Conservation (phyloP, 2,113 vertebrate species). For the Peromyscus polionotus region DNA sequence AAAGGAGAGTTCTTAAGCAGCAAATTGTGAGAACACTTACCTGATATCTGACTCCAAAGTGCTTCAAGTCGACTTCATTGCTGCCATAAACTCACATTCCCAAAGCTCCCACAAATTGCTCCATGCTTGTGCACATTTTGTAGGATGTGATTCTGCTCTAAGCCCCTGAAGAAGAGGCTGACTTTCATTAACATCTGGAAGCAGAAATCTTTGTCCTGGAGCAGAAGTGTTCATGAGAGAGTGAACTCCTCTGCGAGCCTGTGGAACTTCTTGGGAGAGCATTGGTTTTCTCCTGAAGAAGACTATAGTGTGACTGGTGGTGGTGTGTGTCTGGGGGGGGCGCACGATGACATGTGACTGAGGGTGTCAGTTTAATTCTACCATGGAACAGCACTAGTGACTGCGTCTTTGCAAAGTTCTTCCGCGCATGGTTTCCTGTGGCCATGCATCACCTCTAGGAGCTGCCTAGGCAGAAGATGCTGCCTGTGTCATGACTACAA, state of each 20-base stretch:
- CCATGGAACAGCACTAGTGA: rapidly evolving
- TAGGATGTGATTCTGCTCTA: neutral
- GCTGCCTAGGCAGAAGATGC: neutral
- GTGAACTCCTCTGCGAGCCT: neutral
- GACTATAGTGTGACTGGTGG: neutral
- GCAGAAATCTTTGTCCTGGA: neutral
- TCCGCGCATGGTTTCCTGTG: neutral
- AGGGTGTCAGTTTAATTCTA: no score
- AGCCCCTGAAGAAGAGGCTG: no score
- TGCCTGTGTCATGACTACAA: neutral
- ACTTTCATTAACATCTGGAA: neutral
- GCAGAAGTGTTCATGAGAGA: neutral
- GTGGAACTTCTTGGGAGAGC: neutral
- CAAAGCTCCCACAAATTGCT: neutral
- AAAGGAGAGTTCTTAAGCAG: neutral
- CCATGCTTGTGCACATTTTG: neutral
- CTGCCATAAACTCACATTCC: neutral
- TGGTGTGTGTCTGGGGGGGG: no score
- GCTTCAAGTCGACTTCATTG: neutral
- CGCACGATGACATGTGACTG: neutral
- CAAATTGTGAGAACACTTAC: neutral
- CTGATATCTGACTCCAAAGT: neutral
- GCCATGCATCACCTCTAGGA: no score
- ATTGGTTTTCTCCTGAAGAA: neutral
- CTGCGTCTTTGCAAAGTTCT: rapidly evolving